Conservation (phyloP, 2,113 vertebrate species). For the Naja naja region DNA sequence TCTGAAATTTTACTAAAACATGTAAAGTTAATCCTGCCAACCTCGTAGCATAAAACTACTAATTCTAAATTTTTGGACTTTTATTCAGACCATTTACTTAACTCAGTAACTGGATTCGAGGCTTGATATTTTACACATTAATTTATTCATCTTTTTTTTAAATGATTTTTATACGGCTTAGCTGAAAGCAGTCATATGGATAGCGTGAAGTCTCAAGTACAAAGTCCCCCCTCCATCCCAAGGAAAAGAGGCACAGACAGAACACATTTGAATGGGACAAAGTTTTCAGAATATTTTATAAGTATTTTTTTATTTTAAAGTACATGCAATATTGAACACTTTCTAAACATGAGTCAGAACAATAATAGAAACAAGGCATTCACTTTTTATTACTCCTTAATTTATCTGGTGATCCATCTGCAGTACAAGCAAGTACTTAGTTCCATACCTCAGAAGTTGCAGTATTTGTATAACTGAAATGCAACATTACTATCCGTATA, state of each 20-base stretch:
- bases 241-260: conserved; percentile 18
- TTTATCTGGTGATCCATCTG: conserved; percentile 23
- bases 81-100: neutral
- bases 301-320: conserved; percentile 29
- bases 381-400: conserved; percentile 22
- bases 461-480: neutral
- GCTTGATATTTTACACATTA: neutral
- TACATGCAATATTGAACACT: conserved; percentile 51
- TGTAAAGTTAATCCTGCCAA: neutral
- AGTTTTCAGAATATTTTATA: conserved; percentile 16
- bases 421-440: neutral
- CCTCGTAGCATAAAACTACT: neutral
- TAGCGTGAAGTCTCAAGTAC: neutral
- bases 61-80: neutral
- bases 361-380: conserved; percentile 46
- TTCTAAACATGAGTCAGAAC: conserved; percentile 29
- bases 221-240: neutral
- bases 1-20: neutral
- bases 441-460: neutral
- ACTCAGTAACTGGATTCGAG: neutral
- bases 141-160: neutral
- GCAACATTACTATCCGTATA: conserved; percentile 27
- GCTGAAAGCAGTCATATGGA: neutral
- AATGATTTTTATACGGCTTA: neutral
- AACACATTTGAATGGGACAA: conserved; percentile 21